phyloP scores from a whole-genome alignment of 1,140 invertebrate species.

The Cephus cinctus region DNA sequence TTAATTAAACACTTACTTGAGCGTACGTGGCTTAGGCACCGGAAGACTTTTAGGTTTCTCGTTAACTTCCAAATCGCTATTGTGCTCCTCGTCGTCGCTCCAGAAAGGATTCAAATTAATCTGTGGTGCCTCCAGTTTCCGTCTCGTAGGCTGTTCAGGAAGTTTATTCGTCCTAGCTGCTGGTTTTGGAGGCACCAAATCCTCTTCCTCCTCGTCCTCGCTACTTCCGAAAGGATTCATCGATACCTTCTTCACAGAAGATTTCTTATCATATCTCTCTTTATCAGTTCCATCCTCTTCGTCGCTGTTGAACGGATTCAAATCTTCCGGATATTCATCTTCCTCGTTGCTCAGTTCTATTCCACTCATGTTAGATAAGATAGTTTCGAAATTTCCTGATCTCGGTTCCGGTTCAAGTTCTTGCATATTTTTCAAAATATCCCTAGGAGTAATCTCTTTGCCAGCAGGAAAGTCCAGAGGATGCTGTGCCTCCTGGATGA shows the following conservation, averaged over 20 bases:
- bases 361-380: no score
- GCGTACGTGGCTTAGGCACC: slow-evolving; percentile 59
- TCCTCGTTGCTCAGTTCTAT: slow-evolving; percentile 19
- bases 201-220: slow-evolving; percentile 61
- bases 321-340: slow-evolving; percentile 68
- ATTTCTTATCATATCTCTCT: slow-evolving; percentile 13
- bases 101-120: slow-evolving; percentile 68
- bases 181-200: slow-evolving; percentile 24
- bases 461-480: no score
- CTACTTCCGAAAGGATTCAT: slow-evolving; percentile 74
- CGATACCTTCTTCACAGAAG: slow-evolving; percentile 27
- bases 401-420: no score
- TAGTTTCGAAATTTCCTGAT: no score
- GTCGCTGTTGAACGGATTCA: slow-evolving; percentile 77
- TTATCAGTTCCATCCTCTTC: slow-evolving; percentile 55
- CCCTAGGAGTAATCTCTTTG: no score
- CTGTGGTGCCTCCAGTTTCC: slow-evolving; percentile 47
- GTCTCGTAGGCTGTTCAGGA: slow-evolving; percentile 35
- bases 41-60: slow-evolving; percentile 38
- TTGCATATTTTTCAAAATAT: no score
- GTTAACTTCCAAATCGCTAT: slow-evolving; percentile 35
- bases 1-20: slow-evolving; percentile 44
- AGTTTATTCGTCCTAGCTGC: slow-evolving; percentile 34
- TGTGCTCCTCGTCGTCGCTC: slow-evolving; percentile 66
- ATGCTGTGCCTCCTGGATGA: no score